Conservation (phyloP, 2,113 vertebrate genomes). For the Edolisoma coerulescens region DNA sequence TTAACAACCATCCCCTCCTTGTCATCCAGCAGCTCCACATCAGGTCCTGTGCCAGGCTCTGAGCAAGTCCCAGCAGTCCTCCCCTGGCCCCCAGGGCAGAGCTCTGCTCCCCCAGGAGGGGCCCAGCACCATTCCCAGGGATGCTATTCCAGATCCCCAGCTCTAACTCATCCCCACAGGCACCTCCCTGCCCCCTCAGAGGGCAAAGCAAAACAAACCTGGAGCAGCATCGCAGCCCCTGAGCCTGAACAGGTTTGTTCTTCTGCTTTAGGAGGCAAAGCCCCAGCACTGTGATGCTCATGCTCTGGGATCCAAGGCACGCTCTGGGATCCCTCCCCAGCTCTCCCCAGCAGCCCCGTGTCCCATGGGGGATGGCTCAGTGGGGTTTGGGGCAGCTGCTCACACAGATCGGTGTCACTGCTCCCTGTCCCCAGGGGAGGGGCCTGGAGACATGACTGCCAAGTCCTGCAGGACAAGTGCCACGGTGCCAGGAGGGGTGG, state of each 20-base stretch:
- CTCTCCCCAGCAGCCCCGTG: accelerated
- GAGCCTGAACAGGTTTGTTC: neutral
- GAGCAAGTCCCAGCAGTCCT: neutral
- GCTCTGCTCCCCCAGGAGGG: neutral
- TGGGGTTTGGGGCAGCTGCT: neutral
- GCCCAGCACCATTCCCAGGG: neutral
- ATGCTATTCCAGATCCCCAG: neutral
- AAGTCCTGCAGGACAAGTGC: neutral
- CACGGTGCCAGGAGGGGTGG: neutral
- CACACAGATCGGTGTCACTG: neutral
- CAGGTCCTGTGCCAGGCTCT: neutral
- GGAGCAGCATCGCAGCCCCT: neutral
- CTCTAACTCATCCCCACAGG: neutral
- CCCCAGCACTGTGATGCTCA: neutral
- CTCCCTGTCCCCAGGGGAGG: neutral
- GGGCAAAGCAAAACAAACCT: neutral
- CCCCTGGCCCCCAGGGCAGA: neutral
- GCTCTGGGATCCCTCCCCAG: neutral
- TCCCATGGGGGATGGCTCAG: accelerated
- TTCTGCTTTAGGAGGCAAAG: neutral
- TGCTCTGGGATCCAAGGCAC: neutral
- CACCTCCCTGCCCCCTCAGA: neutral
- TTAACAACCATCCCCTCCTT: neutral
- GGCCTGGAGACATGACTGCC: neutral
- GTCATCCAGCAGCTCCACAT: neutral